Evolutionary conservation across 1,140 invertebrate genomes (phyloP).

Genomic region (Gryon sp.): DNA sequence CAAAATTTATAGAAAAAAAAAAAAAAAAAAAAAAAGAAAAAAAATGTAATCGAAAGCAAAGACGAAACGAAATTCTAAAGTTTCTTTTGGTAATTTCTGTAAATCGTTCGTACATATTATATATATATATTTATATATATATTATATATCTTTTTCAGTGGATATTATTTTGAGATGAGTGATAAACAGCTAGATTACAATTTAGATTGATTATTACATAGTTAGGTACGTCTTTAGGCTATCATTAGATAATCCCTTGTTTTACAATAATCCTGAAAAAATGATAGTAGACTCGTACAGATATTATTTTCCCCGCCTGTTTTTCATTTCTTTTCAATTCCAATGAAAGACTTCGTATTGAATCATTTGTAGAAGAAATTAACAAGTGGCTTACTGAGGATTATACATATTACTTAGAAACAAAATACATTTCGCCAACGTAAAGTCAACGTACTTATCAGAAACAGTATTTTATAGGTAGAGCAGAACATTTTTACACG

Average conservation of each 20-base stretch:
- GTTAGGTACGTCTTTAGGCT: conserved; percentile 73
- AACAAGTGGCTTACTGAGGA: conserved; percentile 48
- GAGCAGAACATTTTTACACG: conserved; percentile 60
- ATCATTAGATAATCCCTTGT: conserved; percentile 69
- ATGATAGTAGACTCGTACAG: no score
- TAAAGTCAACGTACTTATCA: conserved; percentile 36
- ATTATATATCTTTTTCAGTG: conserved; percentile 58
- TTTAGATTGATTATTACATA: conserved; percentile 69
- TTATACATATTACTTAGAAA: no score
- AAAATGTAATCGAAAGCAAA: conserved; percentile 1
- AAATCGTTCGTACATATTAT: conserved; percentile 9
- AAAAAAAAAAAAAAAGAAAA: no score
- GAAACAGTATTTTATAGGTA: conserved; percentile 62
- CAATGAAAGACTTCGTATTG: conserved; percentile 67
- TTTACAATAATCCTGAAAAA: conserved; percentile 72
- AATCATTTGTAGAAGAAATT: conserved; percentile 62
- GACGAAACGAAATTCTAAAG: background rate
- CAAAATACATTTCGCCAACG: conserved; percentile 34
- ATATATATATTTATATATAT: conserved; percentile 48
- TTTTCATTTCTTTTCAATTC: no score
- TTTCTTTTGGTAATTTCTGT: background rate
- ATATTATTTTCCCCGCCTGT: no score
- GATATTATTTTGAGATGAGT: conserved; percentile 69
- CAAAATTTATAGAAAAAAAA: no score
- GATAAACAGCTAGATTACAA: conserved; percentile 65